A percentile compares a stretch with the other conserved stretches of the same genome.
These are phyloP conservation scores for Cepaea nemoralis DNA, from an alignment of 1,140 invertebrate genomes.

Conservation along the genomic window DNA sequence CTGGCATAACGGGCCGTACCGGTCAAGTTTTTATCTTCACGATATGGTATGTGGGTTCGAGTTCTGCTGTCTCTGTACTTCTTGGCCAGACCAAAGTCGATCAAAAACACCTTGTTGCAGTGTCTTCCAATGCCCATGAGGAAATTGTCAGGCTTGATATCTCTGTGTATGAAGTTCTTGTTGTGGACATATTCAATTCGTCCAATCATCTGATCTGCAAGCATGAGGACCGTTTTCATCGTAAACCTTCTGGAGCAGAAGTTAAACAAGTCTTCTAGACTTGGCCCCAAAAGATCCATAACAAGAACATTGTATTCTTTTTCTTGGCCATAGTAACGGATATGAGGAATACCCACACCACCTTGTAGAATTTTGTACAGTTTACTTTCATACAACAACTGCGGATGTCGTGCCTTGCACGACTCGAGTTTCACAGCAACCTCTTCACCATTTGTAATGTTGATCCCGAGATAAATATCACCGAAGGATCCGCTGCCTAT, in stretches of 20 bases:
- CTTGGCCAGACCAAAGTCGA: slow-evolving; percentile 97
- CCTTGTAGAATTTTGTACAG: slow-evolving; percentile 88
- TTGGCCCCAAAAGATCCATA: slow-evolving; percentile 72
- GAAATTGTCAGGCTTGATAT: slow-evolving; percentile 73
- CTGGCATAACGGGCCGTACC: slow-evolving; percentile 93
- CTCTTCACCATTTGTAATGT: slow-evolving; percentile 81
- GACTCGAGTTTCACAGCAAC: slow-evolving; percentile 97
- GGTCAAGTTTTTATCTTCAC: slow-evolving; percentile 97
- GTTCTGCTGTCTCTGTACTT: slow-evolving; percentile 92
- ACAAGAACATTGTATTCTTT: slow-evolving; percentile 71
- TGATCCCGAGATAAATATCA: slow-evolving; percentile 71
- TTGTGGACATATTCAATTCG: slow-evolving; percentile 97
- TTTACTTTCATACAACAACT: slow-evolving; percentile 95
- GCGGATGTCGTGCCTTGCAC: slow-evolving; percentile 92
- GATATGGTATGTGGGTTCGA: slow-evolving; percentile 89
- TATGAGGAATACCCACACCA: slow-evolving; percentile 89
- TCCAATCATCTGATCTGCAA: slow-evolving; percentile 76
- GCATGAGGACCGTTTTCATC: slow-evolving; percentile 72
- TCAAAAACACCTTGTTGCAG: slow-evolving; percentile 95
- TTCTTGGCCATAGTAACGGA: slow-evolving; percentile 99
- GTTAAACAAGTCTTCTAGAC: slow-evolving; percentile 72
- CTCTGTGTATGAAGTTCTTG: slow-evolving; percentile 83
- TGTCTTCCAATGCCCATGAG: slow-evolving; percentile 92
- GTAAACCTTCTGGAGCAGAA: slow-evolving; percentile 72
- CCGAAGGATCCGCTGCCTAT: slow-evolving; percentile 73